Evolutionary conservation across 2,797 vertebrate species (phyloP), one percentile per base, ranked within the genome.

Genomic region (Chelidonichthys spinosus): DNA sequence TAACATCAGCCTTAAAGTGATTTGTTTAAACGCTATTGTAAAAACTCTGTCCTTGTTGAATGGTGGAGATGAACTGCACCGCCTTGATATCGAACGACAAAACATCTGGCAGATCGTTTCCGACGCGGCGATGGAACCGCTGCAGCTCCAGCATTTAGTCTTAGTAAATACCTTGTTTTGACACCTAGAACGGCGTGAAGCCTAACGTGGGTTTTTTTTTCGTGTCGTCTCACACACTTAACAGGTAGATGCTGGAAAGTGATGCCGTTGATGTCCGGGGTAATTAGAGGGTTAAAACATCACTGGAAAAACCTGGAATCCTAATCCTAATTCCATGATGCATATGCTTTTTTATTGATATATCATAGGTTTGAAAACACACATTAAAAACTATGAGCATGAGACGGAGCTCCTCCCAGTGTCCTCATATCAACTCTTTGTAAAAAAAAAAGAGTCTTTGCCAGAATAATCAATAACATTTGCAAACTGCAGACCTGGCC

Each of bases 81-180:
- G 82, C 77, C 54, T 85, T 74, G 75, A 79, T 83, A 82, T 63
- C 65, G 86, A 90, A 91, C 76, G 80, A 90, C 83, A 85, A 88
- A 89, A 92, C 91, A 93, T 90, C 91, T 93, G 92, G 85, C 66
- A 46, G 71, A 88, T 89, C 46, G 88, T 80, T 25, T 86, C 25
- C 47, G 7, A 7, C 3, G 43, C 77, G n/a, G 70, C 62, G 77
- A 79, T 85, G 76, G 76, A 92, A 89, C 74, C 32, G 79, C 86
- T 14, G 17, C 7, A 37, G 80, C 82, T 76, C n/a, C 53, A 14
- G 79, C 85, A 66, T 85, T 90, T 82, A 79, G 79, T 91, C 84
- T 88, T 71, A 1, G 79, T 86, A 90, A 91, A 89, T 81, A 77
- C 83, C 75, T 78, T 81, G 86, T 86, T 87, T 83, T 90, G 90